Conservation (phyloP, 2,113 vertebrate species). For the Choloepus hoffmanni region DNA sequence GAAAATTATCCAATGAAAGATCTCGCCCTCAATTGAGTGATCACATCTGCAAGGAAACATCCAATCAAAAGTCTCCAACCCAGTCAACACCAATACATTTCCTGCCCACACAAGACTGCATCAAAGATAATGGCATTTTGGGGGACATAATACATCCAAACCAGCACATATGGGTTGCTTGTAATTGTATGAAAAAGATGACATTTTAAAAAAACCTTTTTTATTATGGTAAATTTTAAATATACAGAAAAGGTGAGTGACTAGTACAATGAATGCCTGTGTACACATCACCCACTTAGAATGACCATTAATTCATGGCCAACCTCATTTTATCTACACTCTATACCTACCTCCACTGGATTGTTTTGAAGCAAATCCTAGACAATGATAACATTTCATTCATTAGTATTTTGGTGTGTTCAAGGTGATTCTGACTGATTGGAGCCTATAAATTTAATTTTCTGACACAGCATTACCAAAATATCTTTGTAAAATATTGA, state of each 20-base stretch:
- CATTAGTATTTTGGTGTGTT: neutral
- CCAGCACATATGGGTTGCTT: neutral
- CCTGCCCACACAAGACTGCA: no score
- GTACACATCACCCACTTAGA: neutral
- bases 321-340: neutral
- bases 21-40: no score
- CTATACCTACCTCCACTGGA: neutral
- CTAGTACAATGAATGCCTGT: rapidly evolving
- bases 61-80: no score
- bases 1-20: no score
- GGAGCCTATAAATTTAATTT: neutral
- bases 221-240: neutral
- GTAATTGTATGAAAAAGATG: slow-evolving; percentile 19
- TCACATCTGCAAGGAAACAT: no score
- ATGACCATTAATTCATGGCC: neutral
- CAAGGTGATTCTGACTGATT: neutral
- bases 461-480: neutral
- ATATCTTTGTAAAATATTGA: slow-evolving; percentile 23
- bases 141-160: no score
- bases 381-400: neutral
- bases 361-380: slow-evolving; percentile 26
- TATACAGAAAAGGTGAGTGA: neutral
- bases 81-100: no score
- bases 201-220: neutral
- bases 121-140: no score